These are phyloP conservation scores for Anoplolepis gracilipes DNA, from an alignment of 1,140 invertebrate genomes.

Conservation along the genomic window DNA sequence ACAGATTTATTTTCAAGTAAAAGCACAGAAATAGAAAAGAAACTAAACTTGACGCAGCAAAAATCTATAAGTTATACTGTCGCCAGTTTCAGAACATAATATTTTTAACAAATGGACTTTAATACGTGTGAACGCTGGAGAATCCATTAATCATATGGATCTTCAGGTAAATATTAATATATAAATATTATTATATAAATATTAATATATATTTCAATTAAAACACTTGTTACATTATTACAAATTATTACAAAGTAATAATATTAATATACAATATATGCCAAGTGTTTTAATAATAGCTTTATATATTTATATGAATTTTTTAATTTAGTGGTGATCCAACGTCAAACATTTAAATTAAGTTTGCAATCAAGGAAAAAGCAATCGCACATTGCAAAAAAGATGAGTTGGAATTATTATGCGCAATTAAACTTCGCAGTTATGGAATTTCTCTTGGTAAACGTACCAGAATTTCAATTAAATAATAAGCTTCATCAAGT, in stretches of 20 bases:
- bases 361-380: constrained; percentile 93
- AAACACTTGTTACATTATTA: background rate
- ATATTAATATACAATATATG: too few relatives aligned
- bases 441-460: constrained; percentile 99
- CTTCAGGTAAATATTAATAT: constrained; percentile 91
- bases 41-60: too few relatives aligned
- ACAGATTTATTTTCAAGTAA: too few relatives aligned
- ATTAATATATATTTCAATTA: too few relatives aligned
- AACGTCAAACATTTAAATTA: constrained; percentile 95
- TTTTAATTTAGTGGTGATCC: constrained; percentile 94
- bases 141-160: constrained; percentile 99
- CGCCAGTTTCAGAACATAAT: too few relatives aligned
- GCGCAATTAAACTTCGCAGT: constrained; percentile 93
- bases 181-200: too few relatives aligned
- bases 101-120: constrained; percentile 98
- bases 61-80: too few relatives aligned
- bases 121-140: constrained; percentile 98
- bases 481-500: constrained; percentile 88
- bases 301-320: constrained; percentile 47
- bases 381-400: constrained; percentile 97
- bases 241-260: too few relatives aligned
- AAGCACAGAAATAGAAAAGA: too few relatives aligned
- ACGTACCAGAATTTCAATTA: constrained; percentile 96
- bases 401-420: constrained; percentile 97
- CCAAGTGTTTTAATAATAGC: too few relatives aligned